phyloP scores from a whole-genome alignment of 2,888 invertebrate species.

The Venustoraphidia nigricollis region DNA sequence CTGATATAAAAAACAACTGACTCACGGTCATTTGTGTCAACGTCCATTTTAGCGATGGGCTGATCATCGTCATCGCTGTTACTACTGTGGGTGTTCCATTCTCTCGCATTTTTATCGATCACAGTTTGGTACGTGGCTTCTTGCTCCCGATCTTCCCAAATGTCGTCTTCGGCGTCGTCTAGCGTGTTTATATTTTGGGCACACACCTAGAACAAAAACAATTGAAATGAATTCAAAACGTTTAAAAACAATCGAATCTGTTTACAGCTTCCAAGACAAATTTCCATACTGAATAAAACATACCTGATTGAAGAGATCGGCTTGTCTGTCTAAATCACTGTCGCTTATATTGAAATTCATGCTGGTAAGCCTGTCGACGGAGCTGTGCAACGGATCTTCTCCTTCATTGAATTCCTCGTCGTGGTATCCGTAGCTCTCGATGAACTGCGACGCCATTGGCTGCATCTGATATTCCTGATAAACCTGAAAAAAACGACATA shows the following conservation, averaged over 20 bases:
- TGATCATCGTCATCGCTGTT: conserved; percentile 34
- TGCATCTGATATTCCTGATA: conserved; percentile 45
- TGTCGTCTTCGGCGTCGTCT: conserved; percentile 24
- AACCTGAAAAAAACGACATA: conserved; percentile 23
- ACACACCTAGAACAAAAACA: conserved; percentile 11
- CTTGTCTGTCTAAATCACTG: conserved; percentile 29
- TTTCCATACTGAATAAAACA: too few species aligned
- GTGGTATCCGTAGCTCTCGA: conserved; percentile 43
- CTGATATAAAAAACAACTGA: conserved; percentile 10
- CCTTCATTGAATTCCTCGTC: conserved; percentile 46
- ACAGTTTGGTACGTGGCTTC: conserved; percentile 28
- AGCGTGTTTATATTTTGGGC: conserved; percentile 25
- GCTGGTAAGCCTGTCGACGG: conserved; percentile 23
- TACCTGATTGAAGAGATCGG: conserved; percentile 46
- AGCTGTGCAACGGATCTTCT: conserved; percentile 27
- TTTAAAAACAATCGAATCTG: too few species aligned
- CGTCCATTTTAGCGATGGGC: conserved; percentile 26
- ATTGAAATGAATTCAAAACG: conserved; percentile 20
- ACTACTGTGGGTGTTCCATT: conserved; percentile 25
- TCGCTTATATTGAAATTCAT: conserved; percentile 31
- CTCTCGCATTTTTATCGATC: conserved; percentile 25
- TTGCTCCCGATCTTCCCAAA: conserved; percentile 30
- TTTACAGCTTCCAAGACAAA: too few species aligned
- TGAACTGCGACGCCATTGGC: conserved; percentile 41
- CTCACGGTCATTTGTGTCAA: conserved; percentile 30